Percentiles rank a stretch among this genome's conserved stretches.
These are phyloP conservation scores for Geothlypis trichas DNA, from an alignment of 2,113 vertebrate genomes.

Conservation along the genomic window DNA sequence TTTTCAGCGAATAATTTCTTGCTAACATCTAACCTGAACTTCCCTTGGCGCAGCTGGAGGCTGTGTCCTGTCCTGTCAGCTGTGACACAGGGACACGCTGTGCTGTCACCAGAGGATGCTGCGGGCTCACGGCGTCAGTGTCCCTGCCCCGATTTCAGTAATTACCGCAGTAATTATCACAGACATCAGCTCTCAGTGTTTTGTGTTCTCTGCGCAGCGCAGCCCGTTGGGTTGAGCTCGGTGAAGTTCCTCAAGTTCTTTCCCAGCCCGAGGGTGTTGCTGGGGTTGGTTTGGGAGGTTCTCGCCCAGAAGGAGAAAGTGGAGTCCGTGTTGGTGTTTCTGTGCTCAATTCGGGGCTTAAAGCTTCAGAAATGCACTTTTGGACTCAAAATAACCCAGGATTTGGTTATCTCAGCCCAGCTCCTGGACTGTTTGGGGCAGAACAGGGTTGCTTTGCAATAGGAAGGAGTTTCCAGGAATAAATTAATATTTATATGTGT, in stretches of 20 bases:
- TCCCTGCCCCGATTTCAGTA: background rate
- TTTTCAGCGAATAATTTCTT: too few species aligned
- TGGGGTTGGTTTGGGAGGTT: background rate
- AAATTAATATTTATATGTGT: too few species aligned
- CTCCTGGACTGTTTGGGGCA: background rate
- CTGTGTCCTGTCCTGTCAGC: background rate
- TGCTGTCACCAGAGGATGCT: background rate
- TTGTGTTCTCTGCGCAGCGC: accelerated
- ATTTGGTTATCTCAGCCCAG: background rate
- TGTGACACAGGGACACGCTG: background rate
- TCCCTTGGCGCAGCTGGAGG: background rate
- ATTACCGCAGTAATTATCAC: background rate
- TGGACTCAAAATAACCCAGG: background rate
- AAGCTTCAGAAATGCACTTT: background rate
- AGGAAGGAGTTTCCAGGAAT: background rate
- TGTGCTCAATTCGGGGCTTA: background rate
- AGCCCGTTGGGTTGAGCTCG: background rate
- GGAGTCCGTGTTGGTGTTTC: accelerated
- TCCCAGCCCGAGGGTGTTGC: background rate
- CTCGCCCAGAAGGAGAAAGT: accelerated
- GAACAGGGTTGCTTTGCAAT: background rate
- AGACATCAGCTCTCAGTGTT: accelerated
- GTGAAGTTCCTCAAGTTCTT: background rate
- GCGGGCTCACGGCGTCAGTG: background rate
- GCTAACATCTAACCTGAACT: accelerated